A percentile compares a stretch with the other conserved stretches of the same genome.
Evolutionary conservation across 2,797 vertebrate genomes (phyloP).

Genomic region (Cyclura pinguis): DNA sequence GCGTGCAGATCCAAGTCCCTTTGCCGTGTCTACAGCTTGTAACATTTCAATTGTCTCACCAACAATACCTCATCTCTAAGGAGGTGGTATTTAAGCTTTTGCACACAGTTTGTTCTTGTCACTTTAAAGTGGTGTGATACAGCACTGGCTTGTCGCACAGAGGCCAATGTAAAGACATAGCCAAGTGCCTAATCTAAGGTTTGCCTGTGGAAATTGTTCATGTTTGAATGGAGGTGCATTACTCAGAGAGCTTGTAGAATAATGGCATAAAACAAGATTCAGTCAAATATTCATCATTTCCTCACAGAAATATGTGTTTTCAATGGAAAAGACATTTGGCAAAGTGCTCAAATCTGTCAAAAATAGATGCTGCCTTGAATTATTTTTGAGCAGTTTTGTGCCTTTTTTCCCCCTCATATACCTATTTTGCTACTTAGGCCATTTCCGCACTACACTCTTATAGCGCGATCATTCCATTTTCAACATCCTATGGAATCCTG

Average conservation of each 20-base stretch:
- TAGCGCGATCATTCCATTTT: too few species aligned
- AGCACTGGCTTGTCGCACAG: conserved; percentile 23
- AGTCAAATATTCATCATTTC: background rate
- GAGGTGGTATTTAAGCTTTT: conserved; percentile 36
- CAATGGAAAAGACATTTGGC: background rate
- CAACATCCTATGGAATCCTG: too few species aligned
- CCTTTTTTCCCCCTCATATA: background rate
- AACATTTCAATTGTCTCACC: conserved; percentile 49
- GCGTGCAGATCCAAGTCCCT: conserved; percentile 55
- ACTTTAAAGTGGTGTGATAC: background rate
- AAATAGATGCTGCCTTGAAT: background rate
- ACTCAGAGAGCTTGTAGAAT: rapidly evolving
- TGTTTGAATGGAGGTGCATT: background rate
- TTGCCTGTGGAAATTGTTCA: background rate
- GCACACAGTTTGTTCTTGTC: background rate
- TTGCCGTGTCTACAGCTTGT: conserved; percentile 38
- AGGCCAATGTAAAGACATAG: background rate
- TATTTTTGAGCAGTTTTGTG: background rate
- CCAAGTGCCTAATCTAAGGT: background rate
- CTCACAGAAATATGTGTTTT: background rate
- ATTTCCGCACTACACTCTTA: too few species aligned
- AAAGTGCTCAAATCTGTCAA: background rate
- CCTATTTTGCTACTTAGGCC: background rate
- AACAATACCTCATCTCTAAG: conserved; percentile 9
- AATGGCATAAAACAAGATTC: background rate